phyloP scores from a whole-genome alignment of 2,888 invertebrate species.

The Melitaea athalia region DNA sequence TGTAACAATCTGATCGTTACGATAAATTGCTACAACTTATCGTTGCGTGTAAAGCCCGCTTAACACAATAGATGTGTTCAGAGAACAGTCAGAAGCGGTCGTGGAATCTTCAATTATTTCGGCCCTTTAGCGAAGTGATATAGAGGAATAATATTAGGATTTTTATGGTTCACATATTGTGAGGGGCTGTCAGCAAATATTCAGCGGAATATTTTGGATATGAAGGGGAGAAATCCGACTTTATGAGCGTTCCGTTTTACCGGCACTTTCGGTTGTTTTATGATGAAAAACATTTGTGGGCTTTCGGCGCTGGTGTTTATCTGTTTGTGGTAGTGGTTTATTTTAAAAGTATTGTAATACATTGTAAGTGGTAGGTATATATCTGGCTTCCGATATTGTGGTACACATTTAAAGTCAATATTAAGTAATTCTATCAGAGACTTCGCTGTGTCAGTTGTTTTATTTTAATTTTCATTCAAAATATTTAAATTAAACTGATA shows the following conservation, averaged over 20 bases:
- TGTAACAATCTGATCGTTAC: too few species aligned
- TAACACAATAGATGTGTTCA: neutral
- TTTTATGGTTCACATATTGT: slow-evolving; percentile 40
- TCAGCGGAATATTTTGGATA: slow-evolving; percentile 30
- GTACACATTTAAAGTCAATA: too few species aligned
- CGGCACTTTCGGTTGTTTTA: slow-evolving; percentile 35
- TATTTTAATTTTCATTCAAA: too few species aligned
- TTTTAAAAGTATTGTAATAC: too few species aligned
- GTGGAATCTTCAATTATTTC: slow-evolving; percentile 38
- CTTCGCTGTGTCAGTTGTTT: too few species aligned
- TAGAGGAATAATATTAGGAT: slow-evolving; percentile 42
- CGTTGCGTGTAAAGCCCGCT: too few species aligned
- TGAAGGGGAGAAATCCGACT: slow-evolving; percentile 34
- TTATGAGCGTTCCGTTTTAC: slow-evolving; percentile 32
- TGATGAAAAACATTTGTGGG: slow-evolving; percentile 34
- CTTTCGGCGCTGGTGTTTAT: slow-evolving; percentile 32
- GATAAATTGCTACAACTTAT: too few species aligned
- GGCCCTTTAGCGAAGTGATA: slow-evolving; percentile 38
- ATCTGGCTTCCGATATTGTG: neutral
- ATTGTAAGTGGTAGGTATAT: too few species aligned
- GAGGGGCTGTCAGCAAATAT: slow-evolving; percentile 25
- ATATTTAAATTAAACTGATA: too few species aligned
- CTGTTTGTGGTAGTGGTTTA: slow-evolving; percentile 15
- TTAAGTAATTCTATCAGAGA: too few species aligned
- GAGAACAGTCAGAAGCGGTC: neutral